Base-by-base conservation (phyloP, 2,113 vertebrate genomes). In the Galemys pyrenaicus region DNA sequence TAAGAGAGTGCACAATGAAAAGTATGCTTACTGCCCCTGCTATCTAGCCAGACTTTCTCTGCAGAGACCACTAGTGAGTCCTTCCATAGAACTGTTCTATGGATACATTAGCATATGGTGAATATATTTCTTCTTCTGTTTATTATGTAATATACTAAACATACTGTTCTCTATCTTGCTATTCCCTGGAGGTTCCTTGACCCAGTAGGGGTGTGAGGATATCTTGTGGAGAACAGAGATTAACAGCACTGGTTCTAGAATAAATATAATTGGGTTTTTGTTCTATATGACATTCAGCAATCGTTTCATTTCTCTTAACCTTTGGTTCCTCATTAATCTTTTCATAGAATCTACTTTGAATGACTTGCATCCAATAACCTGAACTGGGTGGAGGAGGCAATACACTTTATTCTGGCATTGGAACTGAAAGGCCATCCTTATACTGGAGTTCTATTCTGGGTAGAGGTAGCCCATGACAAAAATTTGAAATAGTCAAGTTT, bases 201-300 rank as follows among this genome's bases (percentile, higher is more conserved):
- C 37, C 30, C 68, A 54, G 20, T 91, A 11, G 5, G 56, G 11
- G 20, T 32, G 3, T 94, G 46, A 82, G 30, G 51, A 37, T 86
- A 32, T 89, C 37, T 24, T 26, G 9, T 73, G 13, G 56, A 92
- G 35, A 83, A 20, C 13, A 74, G 64, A 71, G 32, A 12, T 92
- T 92, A 78, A 51, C 28, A 41, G 20, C 30, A 44, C 46, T 87
- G 35, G 51, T 92, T 78, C 5, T 15, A 87, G 64, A 68, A 28
- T 67, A 83, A 82, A 89, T 41, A 13, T 39, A 30, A 32, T 28
- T 85, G 12, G 12, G 16, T 87, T 86, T 44, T 94, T 28, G 19
- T 95, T 92, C 82, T 85, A 32, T 94, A 35, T 88, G 78, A 70
- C 44, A 44, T 94, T 95, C 39, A 81, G 41, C 35, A 88, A 71